Percentiles rank a stretch among this genome's conserved stretches.
These are phyloP conservation scores for Centropyge bicolor DNA, from an alignment of 2,797 vertebrate genomes.

Conservation along the genomic window DNA sequence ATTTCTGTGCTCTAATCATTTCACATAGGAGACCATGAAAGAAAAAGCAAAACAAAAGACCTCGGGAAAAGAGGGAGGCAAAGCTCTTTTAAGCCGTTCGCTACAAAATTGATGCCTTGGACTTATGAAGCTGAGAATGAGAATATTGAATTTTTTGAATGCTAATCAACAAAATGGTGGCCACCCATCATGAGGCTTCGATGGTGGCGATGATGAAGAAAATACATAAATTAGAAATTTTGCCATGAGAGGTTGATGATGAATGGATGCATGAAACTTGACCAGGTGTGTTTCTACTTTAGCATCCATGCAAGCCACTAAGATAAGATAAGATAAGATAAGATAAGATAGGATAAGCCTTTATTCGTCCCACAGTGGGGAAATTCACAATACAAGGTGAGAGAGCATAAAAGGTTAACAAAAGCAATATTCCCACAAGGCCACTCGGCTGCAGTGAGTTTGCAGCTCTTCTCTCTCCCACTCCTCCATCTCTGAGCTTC, in stretches of 20 bases:
- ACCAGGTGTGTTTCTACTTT: background rate
- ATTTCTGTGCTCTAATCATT: constrained; percentile 19
- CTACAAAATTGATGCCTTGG: background rate
- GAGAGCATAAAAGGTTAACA: constrained; percentile 11
- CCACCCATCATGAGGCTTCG: background rate
- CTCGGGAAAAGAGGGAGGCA: background rate
- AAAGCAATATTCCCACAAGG: constrained; percentile 16
- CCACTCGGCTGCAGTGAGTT: constrained; percentile 6
- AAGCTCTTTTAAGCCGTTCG: background rate
- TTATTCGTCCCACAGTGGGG: no score
- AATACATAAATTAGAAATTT: background rate
- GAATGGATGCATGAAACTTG: background rate
- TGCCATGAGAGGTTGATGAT: background rate
- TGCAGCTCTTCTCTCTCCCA: background rate
- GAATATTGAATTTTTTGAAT: background rate
- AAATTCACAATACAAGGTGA: background rate
- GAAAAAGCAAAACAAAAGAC: background rate
- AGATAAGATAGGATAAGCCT: no score
- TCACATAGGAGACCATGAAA: constrained; percentile 12
- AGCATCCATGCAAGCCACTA: background rate
- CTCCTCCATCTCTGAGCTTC: background rate
- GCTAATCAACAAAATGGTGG: background rate
- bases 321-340: no score
- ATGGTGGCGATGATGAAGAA: background rate
- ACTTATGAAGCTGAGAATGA: constrained; percentile 1